Evolutionary conservation across 2,888 invertebrate species (phyloP), one percentile per base, ranked within the genome.

Genomic region (Dyspetes luteomarginatus): DNA sequence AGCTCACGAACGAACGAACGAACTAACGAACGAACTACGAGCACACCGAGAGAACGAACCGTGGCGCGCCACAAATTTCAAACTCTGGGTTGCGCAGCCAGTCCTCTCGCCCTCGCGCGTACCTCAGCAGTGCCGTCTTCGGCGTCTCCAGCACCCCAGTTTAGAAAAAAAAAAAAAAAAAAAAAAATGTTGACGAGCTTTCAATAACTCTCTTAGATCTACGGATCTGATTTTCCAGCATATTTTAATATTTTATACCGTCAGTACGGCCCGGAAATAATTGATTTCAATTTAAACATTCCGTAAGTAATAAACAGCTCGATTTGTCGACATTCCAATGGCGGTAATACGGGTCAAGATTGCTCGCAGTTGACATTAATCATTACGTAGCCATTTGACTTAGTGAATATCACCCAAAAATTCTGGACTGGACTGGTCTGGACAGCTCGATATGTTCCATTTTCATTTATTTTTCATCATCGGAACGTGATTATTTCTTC

Each of bases 51-150:
- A 65, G 55, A 65, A 85, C 86, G 85, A 86, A 84, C 79, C 67
- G 76, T 65, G 83, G 82, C 90, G 89, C 90, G 89, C 87, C 88
- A 86, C 82, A 84, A 89, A 87, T 90, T 91, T 91, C 90, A 89
- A 91, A 91, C 86, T 74, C 78, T 82, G 77, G 86, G 86, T 82
- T 84, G 89, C 89, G 85, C 86, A 78, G 55, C 69, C 78, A 65
- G 69, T 71, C 68, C 78, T 79, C 82, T 82, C 71, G 82, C 82
- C 76, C 75, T 79, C 79, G 52, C 75, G 79, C 81, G 73, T 75
- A n/a, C 73, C 78, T 78, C 78, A 56, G 48, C 82, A 77, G 77
- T 78, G 73, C 78, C 74, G 78, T 67, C 74, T 43, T 24, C 58
- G 22, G 5, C 41, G 19, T 28, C 36, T 28, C 43, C 17, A 28